Evolutionary conservation across 1,140 invertebrate species (phyloP).

Genomic region (Phymorhynchus buccinoides): DNA sequence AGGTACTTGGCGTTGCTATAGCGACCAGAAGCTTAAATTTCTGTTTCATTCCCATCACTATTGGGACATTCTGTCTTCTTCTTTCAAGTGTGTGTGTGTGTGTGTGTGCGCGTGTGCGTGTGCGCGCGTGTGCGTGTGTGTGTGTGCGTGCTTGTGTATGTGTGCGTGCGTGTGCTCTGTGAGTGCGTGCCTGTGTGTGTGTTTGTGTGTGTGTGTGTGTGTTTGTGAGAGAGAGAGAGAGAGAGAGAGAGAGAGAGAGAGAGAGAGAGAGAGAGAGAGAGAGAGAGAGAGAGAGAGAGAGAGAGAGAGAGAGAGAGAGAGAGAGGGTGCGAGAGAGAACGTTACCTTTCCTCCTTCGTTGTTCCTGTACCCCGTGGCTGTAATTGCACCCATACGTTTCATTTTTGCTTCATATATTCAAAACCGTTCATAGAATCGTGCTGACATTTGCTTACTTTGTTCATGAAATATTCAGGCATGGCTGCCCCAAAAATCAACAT

Average conservation of each 20-base stretch:
- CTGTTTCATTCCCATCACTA: background rate
- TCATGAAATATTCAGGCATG: no score
- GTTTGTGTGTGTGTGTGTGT: no score
- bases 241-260: constrained; percentile 8
- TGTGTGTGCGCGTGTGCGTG: background rate
- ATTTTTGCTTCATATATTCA: no score
- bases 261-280: constrained; percentile 4
- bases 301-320: background rate
- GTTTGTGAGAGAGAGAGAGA: background rate
- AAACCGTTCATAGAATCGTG: no score
- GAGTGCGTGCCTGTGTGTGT: no score
- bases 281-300: background rate
- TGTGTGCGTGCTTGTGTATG: background rate
- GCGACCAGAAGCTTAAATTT: background rate
- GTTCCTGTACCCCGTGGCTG: no score
- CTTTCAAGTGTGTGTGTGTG: background rate
- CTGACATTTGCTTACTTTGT: no score
- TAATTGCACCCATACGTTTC: no score
- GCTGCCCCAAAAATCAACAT: no score
- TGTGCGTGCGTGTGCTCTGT: no score
- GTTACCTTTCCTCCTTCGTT: no score
- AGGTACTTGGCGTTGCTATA: background rate
- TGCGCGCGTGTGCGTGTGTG: background rate
- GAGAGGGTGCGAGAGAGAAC: no score
- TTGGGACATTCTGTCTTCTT: background rate